Evolutionary conservation across 2,113 vertebrate species (phyloP).

Genomic region (Ornithorhynchus anatinus): DNA sequence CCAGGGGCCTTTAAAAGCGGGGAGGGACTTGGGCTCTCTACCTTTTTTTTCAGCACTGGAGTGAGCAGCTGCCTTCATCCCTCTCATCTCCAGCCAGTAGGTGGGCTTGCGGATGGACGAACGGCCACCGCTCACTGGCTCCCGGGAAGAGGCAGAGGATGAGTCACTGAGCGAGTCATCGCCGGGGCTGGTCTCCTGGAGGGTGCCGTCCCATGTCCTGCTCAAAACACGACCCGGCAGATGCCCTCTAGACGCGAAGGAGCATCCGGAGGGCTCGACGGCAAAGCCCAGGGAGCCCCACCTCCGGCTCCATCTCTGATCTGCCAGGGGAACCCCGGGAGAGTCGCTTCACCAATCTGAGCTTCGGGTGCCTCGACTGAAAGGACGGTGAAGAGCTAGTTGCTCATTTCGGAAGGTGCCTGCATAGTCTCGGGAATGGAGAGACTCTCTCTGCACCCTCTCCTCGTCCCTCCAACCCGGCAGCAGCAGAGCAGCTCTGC

Average conservation of each 20-base stretch:
- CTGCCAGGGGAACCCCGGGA: background rate
- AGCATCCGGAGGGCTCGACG: background rate
- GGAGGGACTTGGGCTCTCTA: too few relatives aligned
- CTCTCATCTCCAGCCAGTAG: constrained; percentile 74
- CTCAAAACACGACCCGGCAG: background rate
- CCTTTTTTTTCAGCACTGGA: constrained; percentile 49
- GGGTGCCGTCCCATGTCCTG: constrained; percentile 61
- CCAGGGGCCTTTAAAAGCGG: too few relatives aligned
- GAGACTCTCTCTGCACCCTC: too few relatives aligned
- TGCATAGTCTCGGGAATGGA: too few relatives aligned
- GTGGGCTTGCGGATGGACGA: constrained; percentile 67
- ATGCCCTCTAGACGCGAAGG: background rate
- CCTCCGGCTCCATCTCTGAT: background rate
- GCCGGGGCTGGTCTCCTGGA: constrained; percentile 32
- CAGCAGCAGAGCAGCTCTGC: too few relatives aligned
- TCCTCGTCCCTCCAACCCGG: too few relatives aligned
- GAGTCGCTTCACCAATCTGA: too few relatives aligned
- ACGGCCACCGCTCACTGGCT: constrained; percentile 65
- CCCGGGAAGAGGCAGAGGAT: constrained; percentile 69
- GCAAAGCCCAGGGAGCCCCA: background rate
- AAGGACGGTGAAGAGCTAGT: too few relatives aligned
- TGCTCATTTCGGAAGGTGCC: too few relatives aligned
- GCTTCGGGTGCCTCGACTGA: too few relatives aligned
- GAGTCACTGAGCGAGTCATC: constrained; percentile 56
- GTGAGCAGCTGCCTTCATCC: constrained; percentile 53